A percentile compares a stretch with the other conserved stretches of the same genome.
These are phyloP conservation scores for Himalopsyche kuldschensis DNA, from an alignment of 2,888 invertebrate genomes.

Conservation along the genomic window DNA sequence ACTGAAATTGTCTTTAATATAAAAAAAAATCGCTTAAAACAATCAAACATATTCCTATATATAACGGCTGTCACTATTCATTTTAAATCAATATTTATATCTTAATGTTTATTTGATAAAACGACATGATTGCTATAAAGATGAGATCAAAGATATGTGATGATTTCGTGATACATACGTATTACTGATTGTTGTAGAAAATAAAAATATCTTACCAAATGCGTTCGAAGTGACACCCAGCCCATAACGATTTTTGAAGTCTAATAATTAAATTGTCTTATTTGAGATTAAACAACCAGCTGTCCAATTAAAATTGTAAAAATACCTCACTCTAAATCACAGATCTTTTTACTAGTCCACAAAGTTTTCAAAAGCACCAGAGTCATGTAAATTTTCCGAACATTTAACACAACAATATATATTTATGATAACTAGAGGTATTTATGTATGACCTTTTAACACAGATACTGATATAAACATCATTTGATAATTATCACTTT, in stretches of 20 bases:
- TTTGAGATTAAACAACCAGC: background rate
- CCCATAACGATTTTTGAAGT: constrained; percentile 50
- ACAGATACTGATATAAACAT: background rate
- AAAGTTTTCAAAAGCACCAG: background rate
- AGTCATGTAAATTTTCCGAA: background rate
- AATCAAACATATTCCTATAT: too few species aligned
- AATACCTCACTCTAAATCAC: background rate
- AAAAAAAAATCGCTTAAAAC: too few species aligned
- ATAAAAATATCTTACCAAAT: constrained; percentile 56
- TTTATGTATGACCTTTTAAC: background rate
- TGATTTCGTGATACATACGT: too few species aligned
- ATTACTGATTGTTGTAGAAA: background rate
- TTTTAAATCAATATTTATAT: too few species aligned
- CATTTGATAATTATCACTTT: background rate
- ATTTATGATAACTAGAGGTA: background rate
- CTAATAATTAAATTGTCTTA: background rate
- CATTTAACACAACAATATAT: background rate
- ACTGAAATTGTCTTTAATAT: too few species aligned
- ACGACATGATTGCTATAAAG: too few species aligned
- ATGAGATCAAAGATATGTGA: too few species aligned
- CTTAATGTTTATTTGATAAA: too few species aligned
- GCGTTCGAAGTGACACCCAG: constrained; percentile 60
- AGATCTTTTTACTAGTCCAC: background rate
- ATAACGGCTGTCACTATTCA: too few species aligned
- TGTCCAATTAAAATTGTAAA: background rate